Conservation (phyloP, 2,113 vertebrate genomes). For the Cyphomyrus discorhynchus region DNA sequence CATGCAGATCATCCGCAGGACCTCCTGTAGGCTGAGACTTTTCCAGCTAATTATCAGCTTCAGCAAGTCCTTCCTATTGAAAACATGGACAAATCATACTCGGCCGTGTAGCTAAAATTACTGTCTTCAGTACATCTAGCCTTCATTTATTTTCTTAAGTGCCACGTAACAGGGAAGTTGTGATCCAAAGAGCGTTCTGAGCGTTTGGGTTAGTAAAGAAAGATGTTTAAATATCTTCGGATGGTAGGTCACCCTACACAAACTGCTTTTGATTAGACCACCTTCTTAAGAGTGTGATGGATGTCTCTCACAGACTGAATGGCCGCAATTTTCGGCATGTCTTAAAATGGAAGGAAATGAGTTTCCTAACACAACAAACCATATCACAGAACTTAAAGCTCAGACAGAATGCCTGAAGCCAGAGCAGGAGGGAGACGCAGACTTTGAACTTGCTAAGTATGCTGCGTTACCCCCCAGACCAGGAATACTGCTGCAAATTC, state of each 20-base stretch:
- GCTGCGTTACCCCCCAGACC: background rate
- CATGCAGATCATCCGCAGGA: background rate
- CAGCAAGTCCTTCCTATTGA: background rate
- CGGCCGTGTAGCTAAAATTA: background rate
- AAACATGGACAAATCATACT: background rate
- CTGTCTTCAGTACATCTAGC: background rate
- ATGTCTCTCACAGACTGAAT: background rate
- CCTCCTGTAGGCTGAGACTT: background rate
- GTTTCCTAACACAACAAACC: background rate
- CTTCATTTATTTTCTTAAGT: background rate
- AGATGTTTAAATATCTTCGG: background rate
- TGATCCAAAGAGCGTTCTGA: background rate
- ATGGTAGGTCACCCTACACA: background rate
- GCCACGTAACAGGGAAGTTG: background rate
- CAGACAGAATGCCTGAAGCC: background rate
- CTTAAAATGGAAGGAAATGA: background rate
- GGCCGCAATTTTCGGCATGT: background rate
- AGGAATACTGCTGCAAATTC: background rate
- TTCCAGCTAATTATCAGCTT: background rate
- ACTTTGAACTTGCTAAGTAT: background rate
- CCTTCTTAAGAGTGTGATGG: background rate
- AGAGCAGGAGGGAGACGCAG: background rate
- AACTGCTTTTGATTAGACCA: background rate
- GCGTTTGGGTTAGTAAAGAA: background rate
- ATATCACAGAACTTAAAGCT: background rate